phyloP scores from a whole-genome alignment of 2,797 vertebrate genomes.

The Notoglanidium macrostoma region DNA sequence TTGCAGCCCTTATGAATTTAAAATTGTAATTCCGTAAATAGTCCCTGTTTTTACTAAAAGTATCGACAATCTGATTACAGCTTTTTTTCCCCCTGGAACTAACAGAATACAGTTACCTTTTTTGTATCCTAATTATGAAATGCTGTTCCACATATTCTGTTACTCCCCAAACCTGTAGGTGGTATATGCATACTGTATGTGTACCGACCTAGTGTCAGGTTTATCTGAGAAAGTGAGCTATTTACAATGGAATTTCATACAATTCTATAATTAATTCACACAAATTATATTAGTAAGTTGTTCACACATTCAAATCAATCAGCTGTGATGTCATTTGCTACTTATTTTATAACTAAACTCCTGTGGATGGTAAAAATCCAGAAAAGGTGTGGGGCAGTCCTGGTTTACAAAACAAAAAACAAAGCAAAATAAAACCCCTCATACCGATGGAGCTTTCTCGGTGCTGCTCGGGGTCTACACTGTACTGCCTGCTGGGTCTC shows the following conservation, averaged over 20 bases:
- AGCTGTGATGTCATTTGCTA: background rate
- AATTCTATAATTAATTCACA: background rate
- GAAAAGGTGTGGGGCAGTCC: background rate
- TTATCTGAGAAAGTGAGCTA: background rate
- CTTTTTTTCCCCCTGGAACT: too few species aligned
- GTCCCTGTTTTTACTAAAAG: too few species aligned
- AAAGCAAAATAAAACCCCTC: background rate
- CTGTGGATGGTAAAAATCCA: background rate
- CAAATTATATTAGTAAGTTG: background rate
- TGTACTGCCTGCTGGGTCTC: constrained; percentile 75
- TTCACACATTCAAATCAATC: background rate
- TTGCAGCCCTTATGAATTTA: too few species aligned
- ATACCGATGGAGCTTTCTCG: constrained; percentile 68
- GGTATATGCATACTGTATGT: background rate
- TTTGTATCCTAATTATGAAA: too few species aligned
- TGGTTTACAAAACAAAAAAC: background rate
- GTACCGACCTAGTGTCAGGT: background rate
- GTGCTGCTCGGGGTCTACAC: constrained; percentile 68
- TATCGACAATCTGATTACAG: too few species aligned
- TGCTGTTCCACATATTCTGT: too few species aligned
- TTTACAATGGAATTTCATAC: background rate
- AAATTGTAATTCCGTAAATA: too few species aligned
- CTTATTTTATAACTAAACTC: background rate
- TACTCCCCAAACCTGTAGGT: too few species aligned
- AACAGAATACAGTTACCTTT: too few species aligned